These are phyloP conservation scores for Pygoscelis antarcticus DNA, from an alignment of 2,113 vertebrate genomes.

Conservation along the genomic window DNA sequence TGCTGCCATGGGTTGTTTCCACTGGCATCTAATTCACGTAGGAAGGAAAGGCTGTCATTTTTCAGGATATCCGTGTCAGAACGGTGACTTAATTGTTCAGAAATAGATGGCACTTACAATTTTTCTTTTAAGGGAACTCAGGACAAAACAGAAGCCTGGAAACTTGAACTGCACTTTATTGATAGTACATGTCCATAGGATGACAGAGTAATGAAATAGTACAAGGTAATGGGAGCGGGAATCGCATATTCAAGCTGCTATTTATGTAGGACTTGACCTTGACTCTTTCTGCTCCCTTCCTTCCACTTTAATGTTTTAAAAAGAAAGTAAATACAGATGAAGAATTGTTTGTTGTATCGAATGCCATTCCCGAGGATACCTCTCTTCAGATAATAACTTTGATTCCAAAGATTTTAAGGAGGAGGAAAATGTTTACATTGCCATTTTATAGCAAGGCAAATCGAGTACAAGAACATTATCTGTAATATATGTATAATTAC, in stretches of 20 bases:
- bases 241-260: background rate
- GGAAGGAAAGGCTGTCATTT: background rate
- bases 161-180: background rate
- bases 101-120: background rate
- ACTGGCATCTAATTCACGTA: accelerated
- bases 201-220: background rate
- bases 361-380: background rate
- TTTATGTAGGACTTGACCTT: background rate
- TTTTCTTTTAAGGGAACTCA: background rate
- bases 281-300: background rate
- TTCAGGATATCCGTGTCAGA: background rate
- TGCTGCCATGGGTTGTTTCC: background rate
- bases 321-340: slow-evolving; percentile 42
- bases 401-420: slow-evolving; percentile 37
- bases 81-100: background rate
- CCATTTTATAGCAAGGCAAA: slow-evolving; percentile 49
- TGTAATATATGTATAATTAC: slow-evolving; percentile 71
- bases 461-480: slow-evolving; percentile 48
- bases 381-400: slow-evolving; percentile 53
- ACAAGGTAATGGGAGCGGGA: background rate
- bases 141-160: background rate
- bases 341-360: slow-evolving; percentile 57
- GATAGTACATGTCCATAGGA: accelerated
- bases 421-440: slow-evolving; percentile 56
- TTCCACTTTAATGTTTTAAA: slow-evolving; percentile 1